Base-by-base conservation (phyloP, 2,797 vertebrate species). In the Sebastes minor region DNA sequence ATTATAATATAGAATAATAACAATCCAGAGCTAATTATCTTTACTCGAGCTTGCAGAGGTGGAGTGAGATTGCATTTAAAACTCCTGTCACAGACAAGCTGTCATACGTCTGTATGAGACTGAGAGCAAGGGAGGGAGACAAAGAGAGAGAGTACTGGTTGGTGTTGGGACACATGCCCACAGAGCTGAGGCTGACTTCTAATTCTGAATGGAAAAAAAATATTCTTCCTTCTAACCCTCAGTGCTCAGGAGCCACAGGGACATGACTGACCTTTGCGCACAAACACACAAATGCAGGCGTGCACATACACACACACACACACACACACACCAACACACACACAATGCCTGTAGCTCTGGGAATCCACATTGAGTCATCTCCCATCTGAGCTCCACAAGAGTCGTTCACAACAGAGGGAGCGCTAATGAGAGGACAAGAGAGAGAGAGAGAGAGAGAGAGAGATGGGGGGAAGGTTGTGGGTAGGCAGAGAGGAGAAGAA, bases 221-320 rank as follows among this genome's bases (percentile, higher is more conserved):
- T 2, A 86, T 86, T 83, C 72, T 60, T 83, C 74, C 35, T 66
- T 67, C 74, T 64, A 91, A 83, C 53, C 57, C 66, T 85, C 76
- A 46, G 71, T 33, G 52, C 66, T 85, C 42, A 35, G 32, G 55
- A 80, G 80, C 82, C 80, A 60, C 35, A 28, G 81, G 85, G 88
- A 87, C 74, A 74, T 16, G 59, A 56, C 28, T 89, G 88, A 89
- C 91, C 87, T 91, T 91, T 91, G 49, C 74, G 60, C 38, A 42
- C 14, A 46, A 46, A 46, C 74, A 66, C 38, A 42, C 38, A 42
- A 42, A 42, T 42, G 38, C 6, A 42, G 38, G 5, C 14, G 13
- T 42, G 38, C 38, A 42, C 38, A 16, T 16, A 42, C 14, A 16
- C 35, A 13, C 12, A 9, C 32, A 38, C 35, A 35, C 33, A 11